phyloP scores from a whole-genome alignment of 2,888 invertebrate species.

The Tipula lateralis region DNA sequence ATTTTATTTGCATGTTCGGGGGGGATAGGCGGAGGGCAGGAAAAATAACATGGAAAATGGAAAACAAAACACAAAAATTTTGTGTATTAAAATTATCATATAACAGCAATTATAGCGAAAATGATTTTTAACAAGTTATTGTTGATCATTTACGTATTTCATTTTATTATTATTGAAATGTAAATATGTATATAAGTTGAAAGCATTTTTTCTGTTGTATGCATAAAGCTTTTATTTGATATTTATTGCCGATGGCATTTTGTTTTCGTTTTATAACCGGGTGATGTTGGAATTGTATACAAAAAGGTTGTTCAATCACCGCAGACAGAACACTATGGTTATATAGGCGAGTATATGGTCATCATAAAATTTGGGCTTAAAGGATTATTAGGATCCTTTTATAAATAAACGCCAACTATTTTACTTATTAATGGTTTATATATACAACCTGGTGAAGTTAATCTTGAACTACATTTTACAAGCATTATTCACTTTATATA shows the following conservation, averaged over 20 bases:
- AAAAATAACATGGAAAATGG: not conserved
- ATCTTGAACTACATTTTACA: too few relatives aligned
- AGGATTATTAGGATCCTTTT: too few relatives aligned
- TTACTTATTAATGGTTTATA: too few relatives aligned
- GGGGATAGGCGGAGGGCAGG: too few relatives aligned
- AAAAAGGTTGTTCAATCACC: too few relatives aligned
- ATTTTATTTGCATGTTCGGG: not conserved
- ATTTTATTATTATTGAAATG: not conserved
- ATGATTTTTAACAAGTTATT: conserved; percentile 24
- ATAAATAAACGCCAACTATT: too few relatives aligned
- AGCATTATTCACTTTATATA: too few relatives aligned
- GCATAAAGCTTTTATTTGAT: not conserved
- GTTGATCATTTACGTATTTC: not conserved
- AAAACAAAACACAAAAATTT: not conserved
- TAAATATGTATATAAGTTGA: not conserved
- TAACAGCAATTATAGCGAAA: conserved; percentile 8
- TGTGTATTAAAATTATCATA: not conserved
- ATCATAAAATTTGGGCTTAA: too few relatives aligned
- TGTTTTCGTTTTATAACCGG: not conserved
- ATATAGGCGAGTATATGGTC: too few relatives aligned
- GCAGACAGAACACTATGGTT: too few relatives aligned
- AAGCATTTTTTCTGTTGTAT: not conserved
- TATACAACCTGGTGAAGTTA: too few relatives aligned
- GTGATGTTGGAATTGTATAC: not conserved
- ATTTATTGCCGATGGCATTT: not conserved